Base-by-base conservation (phyloP, 2,797 vertebrate species). In the Cynodonichthys magdalenae region DNA sequence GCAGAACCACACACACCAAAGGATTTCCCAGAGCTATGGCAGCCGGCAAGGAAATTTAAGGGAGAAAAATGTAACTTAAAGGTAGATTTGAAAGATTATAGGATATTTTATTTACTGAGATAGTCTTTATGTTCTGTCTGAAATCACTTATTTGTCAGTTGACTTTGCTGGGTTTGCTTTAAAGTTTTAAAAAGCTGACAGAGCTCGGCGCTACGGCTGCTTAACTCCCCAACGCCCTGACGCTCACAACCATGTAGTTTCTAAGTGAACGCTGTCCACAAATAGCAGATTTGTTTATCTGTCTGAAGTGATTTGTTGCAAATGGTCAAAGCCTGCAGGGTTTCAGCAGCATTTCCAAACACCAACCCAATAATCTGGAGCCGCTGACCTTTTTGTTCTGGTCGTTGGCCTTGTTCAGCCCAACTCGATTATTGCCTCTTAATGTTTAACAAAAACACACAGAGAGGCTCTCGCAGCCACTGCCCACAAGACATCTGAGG, bases 301-400 rank as follows among this genome's bases (percentile, higher is more conserved):
- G 89, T 90, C 83, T 61, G 77, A 85, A 76, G 83, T 84, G 90
- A 92, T 92, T 87, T 90, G 85, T 81, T 75, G 87, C 77, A 85
- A 85, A 84, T 79, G 74, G 82, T 73, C 79, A n/a, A 67, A 75
- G 79, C 89, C 89, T 74, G 62, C 80, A 74, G 89, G 87, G 69
- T 75, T 48, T 77, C 49, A 41, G 84, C 71, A 85, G 80, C 89
- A 87, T 89, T 90, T 90, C 78, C 80, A 82, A 86, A 82, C 66
- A 52, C 65, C 87, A 90, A 91, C 90, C 83, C 89, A 86, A 91
- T 92, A 89, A 92, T 77, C 77, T 79, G 44, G 53, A 81, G 80
- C 73, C 80, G n/a, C 77, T 91, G 92, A 93, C 92, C 92, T 93
- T 93, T 91, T 60, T 69, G 71, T 78, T 80, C 62, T 88, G 77